Evolutionary conservation across 2,888 invertebrate genomes (phyloP).

Genomic region (Pheosia tremula): DNA sequence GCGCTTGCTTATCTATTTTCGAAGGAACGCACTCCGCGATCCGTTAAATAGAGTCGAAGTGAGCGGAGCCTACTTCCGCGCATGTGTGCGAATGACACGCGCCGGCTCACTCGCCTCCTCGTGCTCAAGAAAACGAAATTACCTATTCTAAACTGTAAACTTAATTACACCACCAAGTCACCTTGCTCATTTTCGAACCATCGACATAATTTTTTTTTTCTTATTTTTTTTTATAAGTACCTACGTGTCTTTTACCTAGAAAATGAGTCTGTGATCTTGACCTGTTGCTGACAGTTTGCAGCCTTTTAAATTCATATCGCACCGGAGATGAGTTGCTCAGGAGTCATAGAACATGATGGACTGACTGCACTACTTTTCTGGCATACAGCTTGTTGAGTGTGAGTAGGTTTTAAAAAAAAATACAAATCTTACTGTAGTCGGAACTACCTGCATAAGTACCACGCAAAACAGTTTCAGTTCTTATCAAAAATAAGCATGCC

Average conservation of each 20-base stretch:
- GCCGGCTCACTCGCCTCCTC: conserved; percentile 64
- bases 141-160: conserved; percentile 47
- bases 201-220: background rate
- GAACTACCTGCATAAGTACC: too few species aligned
- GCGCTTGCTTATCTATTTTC: conserved; percentile 75
- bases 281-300: background rate
- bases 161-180: conserved; percentile 23
- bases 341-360: background rate
- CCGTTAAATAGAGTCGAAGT: conserved; percentile 72
- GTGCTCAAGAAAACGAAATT: conserved; percentile 60
- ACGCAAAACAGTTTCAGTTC: too few species aligned
- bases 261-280: background rate
- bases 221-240: background rate
- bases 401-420: too few species aligned
- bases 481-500: too few species aligned
- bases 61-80: conserved; percentile 75
- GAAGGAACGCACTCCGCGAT: conserved; percentile 72
- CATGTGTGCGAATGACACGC: conserved; percentile 70
- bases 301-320: too few species aligned
- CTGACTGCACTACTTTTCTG: too few species aligned
- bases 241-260: background rate
- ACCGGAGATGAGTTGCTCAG: background rate
- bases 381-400: too few species aligned
- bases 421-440: too few species aligned
- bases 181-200: background rate